Evolutionary conservation across 2,797 vertebrate genomes (phyloP).

Genomic region (Pelochelys cantorii): DNA sequence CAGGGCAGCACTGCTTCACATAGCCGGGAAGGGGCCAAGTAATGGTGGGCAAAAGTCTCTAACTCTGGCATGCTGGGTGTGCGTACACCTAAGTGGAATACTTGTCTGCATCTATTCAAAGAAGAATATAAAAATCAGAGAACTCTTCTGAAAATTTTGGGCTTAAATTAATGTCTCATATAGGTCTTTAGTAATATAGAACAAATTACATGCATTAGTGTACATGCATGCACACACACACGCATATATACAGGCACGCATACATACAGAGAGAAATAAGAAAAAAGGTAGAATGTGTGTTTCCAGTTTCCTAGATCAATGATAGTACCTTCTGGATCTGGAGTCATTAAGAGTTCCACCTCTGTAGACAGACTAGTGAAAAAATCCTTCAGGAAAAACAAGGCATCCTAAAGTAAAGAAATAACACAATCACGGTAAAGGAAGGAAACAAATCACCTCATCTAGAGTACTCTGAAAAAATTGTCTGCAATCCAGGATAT

Average conservation of each 20-base stretch:
- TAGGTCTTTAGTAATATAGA: background rate
- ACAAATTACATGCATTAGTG: background rate
- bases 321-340: slow-evolving; percentile 92
- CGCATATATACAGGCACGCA: background rate
- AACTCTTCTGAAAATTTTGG: background rate
- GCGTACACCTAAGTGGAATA: background rate
- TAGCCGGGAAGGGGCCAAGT: background rate
- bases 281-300: background rate
- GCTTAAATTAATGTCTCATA: background rate
- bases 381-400: slow-evolving; percentile 99
- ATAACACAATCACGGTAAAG: background rate
- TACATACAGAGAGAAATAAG: accelerated
- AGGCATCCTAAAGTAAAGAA: slow-evolving; percentile 88
- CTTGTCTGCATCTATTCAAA: background rate
- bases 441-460: too few species aligned
- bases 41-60: background rate
- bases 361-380: slow-evolving; percentile 94
- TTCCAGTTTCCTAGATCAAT: background rate
- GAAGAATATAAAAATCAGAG: background rate
- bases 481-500: background rate
- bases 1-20: background rate
- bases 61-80: background rate
- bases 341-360: slow-evolving; percentile 93
- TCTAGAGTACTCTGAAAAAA: background rate
- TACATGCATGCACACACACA: background rate